These are phyloP conservation scores for Palythoa grandiflora DNA, from an alignment of 92 coral and sea anemone species.

Conservation along the genomic window DNA sequence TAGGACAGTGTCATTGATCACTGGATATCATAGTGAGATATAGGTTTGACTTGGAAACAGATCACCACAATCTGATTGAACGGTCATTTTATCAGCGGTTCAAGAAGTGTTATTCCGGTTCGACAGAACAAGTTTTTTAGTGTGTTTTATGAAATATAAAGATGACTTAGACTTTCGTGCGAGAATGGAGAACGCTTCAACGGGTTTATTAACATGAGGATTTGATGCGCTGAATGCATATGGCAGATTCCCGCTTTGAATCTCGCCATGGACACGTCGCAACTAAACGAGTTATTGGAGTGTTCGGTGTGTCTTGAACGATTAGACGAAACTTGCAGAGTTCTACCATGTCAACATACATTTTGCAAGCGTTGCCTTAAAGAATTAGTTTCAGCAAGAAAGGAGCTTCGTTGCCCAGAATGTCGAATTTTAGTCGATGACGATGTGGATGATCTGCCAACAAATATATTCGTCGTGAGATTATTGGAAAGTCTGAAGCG, in stretches of 20 bases:
- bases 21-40: neutral
- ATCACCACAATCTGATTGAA: neutral
- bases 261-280: constrained; percentile 75
- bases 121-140: neutral
- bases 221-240: constrained; percentile 1
- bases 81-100: neutral
- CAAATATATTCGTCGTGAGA: constrained; percentile 87
- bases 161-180: neutral
- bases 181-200: neutral
- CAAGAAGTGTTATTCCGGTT: constrained; percentile 1
- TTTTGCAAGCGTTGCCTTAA: constrained; percentile 88
- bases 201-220: neutral
- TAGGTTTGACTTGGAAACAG: neutral
- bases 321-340: constrained; percentile 91
- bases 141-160: neutral
- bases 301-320: constrained; percentile 95
- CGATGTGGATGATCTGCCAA: constrained; percentile 85
- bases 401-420: constrained; percentile 96
- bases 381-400: constrained; percentile 80
- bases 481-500: constrained; percentile 86
- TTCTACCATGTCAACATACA: constrained; percentile 98
- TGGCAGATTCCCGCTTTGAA: neutral
- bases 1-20: neutral
- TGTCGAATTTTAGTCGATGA: constrained; percentile 85
- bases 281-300: constrained; percentile 88